Evolutionary conservation across 2,888 invertebrate species (phyloP), one percentile per base, ranked within the genome.

Genomic region (Tinea semifulvella): DNA sequence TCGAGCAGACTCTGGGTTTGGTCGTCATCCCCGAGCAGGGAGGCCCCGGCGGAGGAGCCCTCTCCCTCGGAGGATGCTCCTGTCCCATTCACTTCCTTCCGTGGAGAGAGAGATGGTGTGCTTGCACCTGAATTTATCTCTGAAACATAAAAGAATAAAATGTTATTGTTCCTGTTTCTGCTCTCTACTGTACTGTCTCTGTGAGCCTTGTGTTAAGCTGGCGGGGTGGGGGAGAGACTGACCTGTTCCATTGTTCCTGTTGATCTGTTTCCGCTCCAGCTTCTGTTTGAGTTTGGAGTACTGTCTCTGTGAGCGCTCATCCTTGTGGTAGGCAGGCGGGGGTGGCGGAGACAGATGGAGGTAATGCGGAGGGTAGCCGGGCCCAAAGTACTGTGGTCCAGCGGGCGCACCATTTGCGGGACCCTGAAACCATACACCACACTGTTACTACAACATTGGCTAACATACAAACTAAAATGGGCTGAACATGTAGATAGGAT

Each of bases 241-340:
- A 85, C 85, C 85, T 59, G 81, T 77, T 55, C 84, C 85, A 70
- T 81, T 81, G 61, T 75, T 80, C 51, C 80, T 68, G 63, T 63
- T 76, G 44, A 63, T 44, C 50, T 86, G 84, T 64, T 88, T 88
- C 52, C 87, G 84, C 61, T 91, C 91, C 53, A 91, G 71, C 69
- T 91, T 91, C 57, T 88, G 87, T 64, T 88, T 86, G 56, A 92
- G 79, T 70, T 92, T 92, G 51, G 85, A 86, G 63, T 89, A 88
- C 66, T 91, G 91, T 50, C 90, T 79, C 61, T 90, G 90, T 31
- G 90, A 85, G 56, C 92, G 82, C 67, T 92, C 92, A 66, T 92
- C 91, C 65, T 91, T 90, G 61, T 88, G 89, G 68, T 84, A 88
- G 28, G 72, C 70, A 1, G 71, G 74, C 2, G 80, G 83, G 40